These are phyloP conservation scores for Hydropsyche tenuis DNA, from an alignment of 1,140 invertebrate species.

Conservation along the genomic window DNA sequence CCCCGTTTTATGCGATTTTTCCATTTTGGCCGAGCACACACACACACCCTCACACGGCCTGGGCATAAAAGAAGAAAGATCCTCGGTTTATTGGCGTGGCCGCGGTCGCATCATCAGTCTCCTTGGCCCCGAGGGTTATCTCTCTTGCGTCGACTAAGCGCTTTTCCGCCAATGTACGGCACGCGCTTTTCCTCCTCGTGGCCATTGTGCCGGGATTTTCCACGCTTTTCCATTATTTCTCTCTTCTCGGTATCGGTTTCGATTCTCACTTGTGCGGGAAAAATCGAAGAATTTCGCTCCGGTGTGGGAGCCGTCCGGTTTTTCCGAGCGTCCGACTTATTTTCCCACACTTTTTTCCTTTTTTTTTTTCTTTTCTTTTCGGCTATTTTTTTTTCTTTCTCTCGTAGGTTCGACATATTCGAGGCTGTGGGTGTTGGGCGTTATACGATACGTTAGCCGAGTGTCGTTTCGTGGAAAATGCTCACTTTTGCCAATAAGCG, in stretches of 20 bases:
- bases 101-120: no score
- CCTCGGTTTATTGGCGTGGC: no score
- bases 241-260: constrained; percentile 18
- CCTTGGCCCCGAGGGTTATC: neutral
- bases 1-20: no score
- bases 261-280: constrained; percentile 23
- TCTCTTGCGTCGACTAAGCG: neutral
- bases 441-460: no score
- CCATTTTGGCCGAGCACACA: no score
- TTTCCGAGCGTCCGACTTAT: neutral
- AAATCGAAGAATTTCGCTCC: neutral
- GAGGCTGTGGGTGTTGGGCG: no score
- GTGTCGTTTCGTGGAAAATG: no score
- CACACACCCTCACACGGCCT: no score
- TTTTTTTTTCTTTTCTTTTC: neutral
- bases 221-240: no score
- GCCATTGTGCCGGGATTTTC: constrained; percentile 6
- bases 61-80: no score
- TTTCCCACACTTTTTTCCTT: neutral
- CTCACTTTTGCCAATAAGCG: no score
- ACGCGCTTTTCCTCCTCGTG: neutral
- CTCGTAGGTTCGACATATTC: neutral
- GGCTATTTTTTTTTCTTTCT: neutral
- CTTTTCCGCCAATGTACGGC: neutral
- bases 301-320: no score